Conservation (phyloP, 2,797 vertebrate species). For the Cirrhinus molitorella region DNA sequence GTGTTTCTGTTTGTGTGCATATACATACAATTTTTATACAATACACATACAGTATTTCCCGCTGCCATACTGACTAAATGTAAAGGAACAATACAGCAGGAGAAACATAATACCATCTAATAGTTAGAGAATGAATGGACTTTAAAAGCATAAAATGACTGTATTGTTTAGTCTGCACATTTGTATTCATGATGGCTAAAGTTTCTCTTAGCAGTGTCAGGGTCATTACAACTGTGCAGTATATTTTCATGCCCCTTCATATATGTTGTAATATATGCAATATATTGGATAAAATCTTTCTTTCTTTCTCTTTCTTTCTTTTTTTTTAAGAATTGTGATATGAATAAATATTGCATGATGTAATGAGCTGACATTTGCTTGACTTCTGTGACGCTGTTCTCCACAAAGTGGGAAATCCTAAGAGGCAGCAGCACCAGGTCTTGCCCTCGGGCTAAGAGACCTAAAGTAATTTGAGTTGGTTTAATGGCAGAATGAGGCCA, state of each 20-base stretch:
- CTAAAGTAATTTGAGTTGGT: slow-evolving; percentile 74
- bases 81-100: not conserved
- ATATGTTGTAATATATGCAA: not conserved
- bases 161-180: not conserved
- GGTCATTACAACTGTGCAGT: not conserved
- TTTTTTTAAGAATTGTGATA: not conserved
- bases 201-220: not conserved
- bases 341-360: slow-evolving; percentile 12
- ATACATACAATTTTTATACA: not conserved
- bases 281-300: not conserved
- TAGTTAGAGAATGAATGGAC: not conserved
- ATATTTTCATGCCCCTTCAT: not conserved
- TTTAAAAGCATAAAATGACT: not conserved
- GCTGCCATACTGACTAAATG: not conserved
- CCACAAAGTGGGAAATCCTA: not conserved
- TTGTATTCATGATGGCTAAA: not conserved
- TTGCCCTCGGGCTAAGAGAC: slow-evolving; percentile 44
- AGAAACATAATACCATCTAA: slow-evolving; percentile 15
- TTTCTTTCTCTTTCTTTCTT: not conserved
- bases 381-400: not conserved
- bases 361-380: slow-evolving; percentile 22
- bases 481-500: slow-evolving; percentile 79
- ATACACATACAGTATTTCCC: slow-evolving; percentile 3
- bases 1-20: not conserved
- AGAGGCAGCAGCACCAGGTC: not conserved